Conservation (phyloP, 2,113 vertebrate species). For the Pituophis catenifer region DNA sequence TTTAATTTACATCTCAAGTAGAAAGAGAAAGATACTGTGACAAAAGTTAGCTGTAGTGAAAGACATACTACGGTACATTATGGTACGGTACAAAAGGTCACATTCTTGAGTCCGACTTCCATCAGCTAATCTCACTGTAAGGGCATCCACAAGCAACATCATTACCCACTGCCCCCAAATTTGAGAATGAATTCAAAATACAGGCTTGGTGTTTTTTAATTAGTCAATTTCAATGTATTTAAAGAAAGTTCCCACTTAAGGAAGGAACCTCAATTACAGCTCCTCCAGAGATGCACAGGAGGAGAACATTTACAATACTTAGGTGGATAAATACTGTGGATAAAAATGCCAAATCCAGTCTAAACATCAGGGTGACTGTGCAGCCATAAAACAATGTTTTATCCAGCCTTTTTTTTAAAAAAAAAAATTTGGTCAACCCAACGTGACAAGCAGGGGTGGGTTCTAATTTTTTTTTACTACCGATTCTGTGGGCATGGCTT, state of each 20-base stretch:
- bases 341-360: too few relatives aligned
- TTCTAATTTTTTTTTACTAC: too few relatives aligned
- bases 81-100: neutral
- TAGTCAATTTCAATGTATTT: neutral
- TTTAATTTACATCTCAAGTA: slow-evolving; percentile 5
- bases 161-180: neutral
- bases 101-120: neutral
- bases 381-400: too few relatives aligned
- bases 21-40: neutral
- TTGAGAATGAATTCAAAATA: neutral
- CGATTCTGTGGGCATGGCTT: too few relatives aligned
- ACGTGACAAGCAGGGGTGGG: too few relatives aligned
- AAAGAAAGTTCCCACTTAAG: neutral
- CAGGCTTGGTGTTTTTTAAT: neutral
- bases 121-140: neutral
- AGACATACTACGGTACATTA: neutral
- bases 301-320: neutral
- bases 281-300: neutral
- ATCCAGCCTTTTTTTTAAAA: too few relatives aligned
- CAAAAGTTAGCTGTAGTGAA: neutral
- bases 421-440: too few relatives aligned
- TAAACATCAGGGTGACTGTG: too few relatives aligned
- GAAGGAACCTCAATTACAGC: neutral
- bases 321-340: neutral
- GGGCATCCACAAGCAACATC: neutral